Percentiles rank a stretch among this genome's conserved stretches.
These are phyloP conservation scores for Ectemnius lituratus DNA, from an alignment of 2,888 invertebrate species.

Conservation along the genomic window DNA sequence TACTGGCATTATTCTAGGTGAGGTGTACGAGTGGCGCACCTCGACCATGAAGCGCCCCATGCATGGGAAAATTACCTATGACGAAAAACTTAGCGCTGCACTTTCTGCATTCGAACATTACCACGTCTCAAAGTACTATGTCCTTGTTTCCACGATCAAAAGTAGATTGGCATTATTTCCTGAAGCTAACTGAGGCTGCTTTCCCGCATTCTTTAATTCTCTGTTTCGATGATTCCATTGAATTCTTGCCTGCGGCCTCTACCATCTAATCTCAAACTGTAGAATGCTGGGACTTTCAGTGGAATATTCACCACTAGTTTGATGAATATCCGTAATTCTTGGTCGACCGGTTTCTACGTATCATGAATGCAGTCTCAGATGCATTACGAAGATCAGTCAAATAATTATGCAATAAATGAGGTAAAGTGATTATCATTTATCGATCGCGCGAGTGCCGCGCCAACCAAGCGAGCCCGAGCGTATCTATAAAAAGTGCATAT, in stretches of 20 bases:
- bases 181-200: too few species aligned
- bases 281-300: too few species aligned
- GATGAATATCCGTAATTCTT: too few species aligned
- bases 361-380: background rate
- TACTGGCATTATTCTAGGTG: background rate
- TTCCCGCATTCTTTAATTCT: too few species aligned
- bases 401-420: background rate
- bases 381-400: background rate
- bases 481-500: too few species aligned
- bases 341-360: too few species aligned
- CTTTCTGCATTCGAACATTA: background rate
- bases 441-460: background rate
- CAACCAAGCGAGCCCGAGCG: too few species aligned
- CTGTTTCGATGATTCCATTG: background rate
- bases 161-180: background rate
- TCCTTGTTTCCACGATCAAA: conserved; percentile 20
- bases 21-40: background rate
- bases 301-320: too few species aligned
- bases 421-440: background rate
- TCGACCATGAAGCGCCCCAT: background rate
- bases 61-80: background rate
- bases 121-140: conserved; percentile 14
- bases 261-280: background rate
- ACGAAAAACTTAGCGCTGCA: background rate
- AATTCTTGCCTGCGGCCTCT: background rate